Evolutionary conservation across 2,888 invertebrate species (phyloP).

Genomic region (Stratiomys singularior): DNA sequence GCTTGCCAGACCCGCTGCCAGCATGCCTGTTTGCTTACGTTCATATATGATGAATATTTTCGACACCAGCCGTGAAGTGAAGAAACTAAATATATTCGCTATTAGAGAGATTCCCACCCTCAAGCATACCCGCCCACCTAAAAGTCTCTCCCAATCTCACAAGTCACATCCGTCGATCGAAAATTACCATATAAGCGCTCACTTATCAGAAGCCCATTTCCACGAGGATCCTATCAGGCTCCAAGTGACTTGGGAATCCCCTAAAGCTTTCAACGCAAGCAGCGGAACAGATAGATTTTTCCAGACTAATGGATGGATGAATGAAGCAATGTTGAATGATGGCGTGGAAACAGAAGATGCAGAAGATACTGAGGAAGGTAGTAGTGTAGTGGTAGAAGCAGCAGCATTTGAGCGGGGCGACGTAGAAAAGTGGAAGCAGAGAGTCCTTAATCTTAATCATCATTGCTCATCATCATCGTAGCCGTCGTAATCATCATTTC

Average conservation of each 20-base stretch:
- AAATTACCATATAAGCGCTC: slow-evolving; percentile 45
- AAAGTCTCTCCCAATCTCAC: neutral
- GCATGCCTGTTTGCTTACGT: neutral
- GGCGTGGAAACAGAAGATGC: neutral
- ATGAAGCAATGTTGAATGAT: neutral
- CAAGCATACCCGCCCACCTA: neutral
- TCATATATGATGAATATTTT: neutral
- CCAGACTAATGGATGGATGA: slow-evolving; percentile 29
- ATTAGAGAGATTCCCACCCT: neutral
- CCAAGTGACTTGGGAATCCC: slow-evolving; percentile 18
- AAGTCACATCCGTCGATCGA: slow-evolving; percentile 26
- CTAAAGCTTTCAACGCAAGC: slow-evolving; percentile 18
- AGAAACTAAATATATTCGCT: neutral
- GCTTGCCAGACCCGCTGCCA: neutral
- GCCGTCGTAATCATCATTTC: slow-evolving; percentile 42
- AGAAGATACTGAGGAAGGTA: neutral
- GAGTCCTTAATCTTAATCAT: slow-evolving; percentile 44
- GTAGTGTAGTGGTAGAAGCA: neutral
- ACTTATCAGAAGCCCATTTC: slow-evolving; percentile 26
- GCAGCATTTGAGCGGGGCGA: too few relatives aligned
- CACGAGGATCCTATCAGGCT: neutral
- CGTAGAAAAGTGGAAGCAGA: neutral
- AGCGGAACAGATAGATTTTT: slow-evolving; percentile 30
- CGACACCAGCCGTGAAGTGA: neutral
- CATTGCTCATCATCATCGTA: slow-evolving; percentile 43